Conservation (phyloP, 2,888 invertebrate species). For the Tenodera sinensis region DNA sequence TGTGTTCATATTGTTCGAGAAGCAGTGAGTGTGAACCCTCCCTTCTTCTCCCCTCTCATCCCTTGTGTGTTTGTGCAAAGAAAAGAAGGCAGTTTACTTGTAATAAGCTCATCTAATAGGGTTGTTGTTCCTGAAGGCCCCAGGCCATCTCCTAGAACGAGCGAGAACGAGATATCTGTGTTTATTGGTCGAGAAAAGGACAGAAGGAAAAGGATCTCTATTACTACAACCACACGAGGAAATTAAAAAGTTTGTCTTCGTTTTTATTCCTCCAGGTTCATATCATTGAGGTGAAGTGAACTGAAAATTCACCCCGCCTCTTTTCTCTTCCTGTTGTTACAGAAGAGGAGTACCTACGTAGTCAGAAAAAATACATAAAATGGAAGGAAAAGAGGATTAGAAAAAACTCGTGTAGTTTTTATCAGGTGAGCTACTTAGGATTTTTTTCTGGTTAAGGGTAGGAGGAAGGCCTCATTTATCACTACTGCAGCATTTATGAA, state of each 20-base stretch:
- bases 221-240: constrained; percentile 13
- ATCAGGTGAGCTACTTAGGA: not conserved
- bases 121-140: not conserved
- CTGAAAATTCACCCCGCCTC: constrained; percentile 3
- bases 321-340: not conserved
- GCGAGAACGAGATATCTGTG: not conserved
- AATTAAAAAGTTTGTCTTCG: constrained; percentile 16
- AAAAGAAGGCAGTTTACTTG: constrained; percentile 8
- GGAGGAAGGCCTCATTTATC: constrained; percentile 1
- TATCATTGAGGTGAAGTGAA: constrained; percentile 19
- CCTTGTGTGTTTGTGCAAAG: not conserved
- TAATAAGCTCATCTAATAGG: constrained; percentile 17
- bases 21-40: not conserved
- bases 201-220: not conserved
- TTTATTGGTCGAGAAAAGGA: constrained; percentile 10
- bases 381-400: constrained; percentile 11
- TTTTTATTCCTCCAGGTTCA: not conserved
- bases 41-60: not conserved
- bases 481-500: constrained; percentile 8
- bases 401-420: constrained; percentile 9
- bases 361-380: not conserved
- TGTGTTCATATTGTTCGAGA: not conserved
- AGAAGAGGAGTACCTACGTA: not conserved
- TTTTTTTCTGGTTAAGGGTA: not conserved
- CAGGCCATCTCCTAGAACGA: not conserved